A percentile compares a stretch with the other conserved stretches of the same genome.
These are phyloP conservation scores for Pangasianodon gigas DNA, from an alignment of 2,113 vertebrate species.

Conservation along the genomic window DNA sequence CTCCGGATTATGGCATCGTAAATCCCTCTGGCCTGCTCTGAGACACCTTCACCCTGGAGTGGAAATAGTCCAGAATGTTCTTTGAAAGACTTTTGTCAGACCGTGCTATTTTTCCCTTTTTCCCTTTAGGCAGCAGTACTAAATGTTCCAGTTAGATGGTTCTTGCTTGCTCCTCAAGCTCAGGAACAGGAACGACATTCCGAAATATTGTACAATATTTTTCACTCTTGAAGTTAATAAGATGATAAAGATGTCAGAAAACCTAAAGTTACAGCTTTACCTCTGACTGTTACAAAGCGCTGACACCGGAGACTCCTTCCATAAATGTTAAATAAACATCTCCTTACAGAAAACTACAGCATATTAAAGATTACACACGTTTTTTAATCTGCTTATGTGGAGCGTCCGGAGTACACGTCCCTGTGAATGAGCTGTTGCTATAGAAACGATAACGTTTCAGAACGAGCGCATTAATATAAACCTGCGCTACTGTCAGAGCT, in stretches of 20 bases:
- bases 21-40: neutral
- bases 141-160: neutral
- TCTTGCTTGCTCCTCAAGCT: neutral
- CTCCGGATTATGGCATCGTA: neutral
- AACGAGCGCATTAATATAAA: neutral
- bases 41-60: neutral
- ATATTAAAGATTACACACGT: too few relatives aligned
- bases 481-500: neutral
- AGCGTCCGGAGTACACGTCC: too few relatives aligned
- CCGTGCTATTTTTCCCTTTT: neutral
- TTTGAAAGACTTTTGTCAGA: neutral
- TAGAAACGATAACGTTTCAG: neutral
- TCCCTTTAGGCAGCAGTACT: neutral
- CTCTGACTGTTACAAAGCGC: too few relatives aligned
- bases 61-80: neutral
- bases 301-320: neutral
- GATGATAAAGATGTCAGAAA: too few relatives aligned
- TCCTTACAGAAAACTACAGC: too few relatives aligned
- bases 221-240: too few relatives aligned
- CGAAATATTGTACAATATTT: too few relatives aligned
- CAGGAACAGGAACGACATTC: neutral
- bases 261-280: too few relatives aligned
- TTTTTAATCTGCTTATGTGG: too few relatives aligned
- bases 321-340: neutral
- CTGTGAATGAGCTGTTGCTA: neutral